Conservation (phyloP, 2,113 vertebrate species). For the Myrmophylax atrothorax region DNA sequence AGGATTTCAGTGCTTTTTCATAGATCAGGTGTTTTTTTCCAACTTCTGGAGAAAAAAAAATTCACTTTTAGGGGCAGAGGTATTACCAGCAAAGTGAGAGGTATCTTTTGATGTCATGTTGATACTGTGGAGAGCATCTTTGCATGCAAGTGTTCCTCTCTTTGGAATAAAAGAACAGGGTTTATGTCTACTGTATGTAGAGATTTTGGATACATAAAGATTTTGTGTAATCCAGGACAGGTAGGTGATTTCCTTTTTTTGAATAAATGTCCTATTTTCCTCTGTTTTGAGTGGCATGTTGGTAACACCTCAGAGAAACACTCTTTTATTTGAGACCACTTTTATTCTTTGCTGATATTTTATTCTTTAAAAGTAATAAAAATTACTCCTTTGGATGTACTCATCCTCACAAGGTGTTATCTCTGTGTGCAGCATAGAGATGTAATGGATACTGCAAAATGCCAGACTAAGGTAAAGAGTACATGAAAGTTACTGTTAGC, state of each 20-base stretch:
- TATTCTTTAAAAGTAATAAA: background rate
- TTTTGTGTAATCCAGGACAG: background rate
- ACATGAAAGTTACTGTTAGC: background rate
- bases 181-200: background rate
- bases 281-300: background rate
- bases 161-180: background rate
- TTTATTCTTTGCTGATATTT: background rate
- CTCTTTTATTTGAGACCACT: background rate
- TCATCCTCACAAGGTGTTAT: background rate
- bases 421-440: background rate
- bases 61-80: background rate
- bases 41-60: background rate
- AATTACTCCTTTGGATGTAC: background rate
- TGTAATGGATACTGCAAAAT: background rate
- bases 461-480: background rate
- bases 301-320: background rate
- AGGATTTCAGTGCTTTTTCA: background rate
- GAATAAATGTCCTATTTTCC: background rate
- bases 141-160: background rate
- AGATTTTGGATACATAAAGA: background rate
- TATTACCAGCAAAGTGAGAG: background rate
- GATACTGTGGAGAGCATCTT: background rate
- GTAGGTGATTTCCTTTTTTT: background rate
- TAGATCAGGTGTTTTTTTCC: background rate
- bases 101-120: background rate